These are phyloP conservation scores for Alcis repandata DNA, from an alignment of 2,888 invertebrate genomes.

Conservation along the genomic window DNA sequence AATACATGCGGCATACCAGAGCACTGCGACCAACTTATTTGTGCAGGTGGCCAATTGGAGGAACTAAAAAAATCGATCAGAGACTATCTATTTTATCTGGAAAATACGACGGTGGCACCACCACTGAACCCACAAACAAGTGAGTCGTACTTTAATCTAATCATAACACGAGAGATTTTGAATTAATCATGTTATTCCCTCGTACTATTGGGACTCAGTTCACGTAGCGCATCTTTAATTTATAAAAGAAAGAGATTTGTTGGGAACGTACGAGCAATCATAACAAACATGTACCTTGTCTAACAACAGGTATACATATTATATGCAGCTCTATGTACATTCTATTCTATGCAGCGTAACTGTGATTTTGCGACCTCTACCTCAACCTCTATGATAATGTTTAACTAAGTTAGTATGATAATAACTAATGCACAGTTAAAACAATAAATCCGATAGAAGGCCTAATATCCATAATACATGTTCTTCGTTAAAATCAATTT, in stretches of 20 bases:
- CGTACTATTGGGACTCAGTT: conserved; percentile 47
- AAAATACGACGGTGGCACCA: neutral
- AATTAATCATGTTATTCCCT: conserved; percentile 61
- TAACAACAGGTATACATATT: no score
- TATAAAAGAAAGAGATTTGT: conserved; percentile 23
- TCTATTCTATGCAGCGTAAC: no score
- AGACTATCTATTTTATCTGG: neutral
- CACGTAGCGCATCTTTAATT: conserved; percentile 46
- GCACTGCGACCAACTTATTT: conserved; percentile 9
- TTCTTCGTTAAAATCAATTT: no score
- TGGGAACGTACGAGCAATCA: neutral
- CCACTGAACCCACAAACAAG: neutral
- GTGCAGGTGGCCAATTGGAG: neutral
- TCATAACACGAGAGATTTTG: conserved; percentile 57
- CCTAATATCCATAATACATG: no score
- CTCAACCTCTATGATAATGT: no score
- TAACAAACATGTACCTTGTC: no score
- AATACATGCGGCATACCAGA: conserved; percentile 43
- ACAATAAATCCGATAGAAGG: no score
- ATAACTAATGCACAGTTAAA: no score
- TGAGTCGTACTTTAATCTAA: conserved; percentile 35
- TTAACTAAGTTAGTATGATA: no score
- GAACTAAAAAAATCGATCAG: neutral
- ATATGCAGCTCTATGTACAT: no score
- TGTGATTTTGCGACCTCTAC: no score